These are phyloP conservation scores for Asbolus verrucosus DNA, from an alignment of 1,140 invertebrate genomes.

Conservation along the genomic window DNA sequence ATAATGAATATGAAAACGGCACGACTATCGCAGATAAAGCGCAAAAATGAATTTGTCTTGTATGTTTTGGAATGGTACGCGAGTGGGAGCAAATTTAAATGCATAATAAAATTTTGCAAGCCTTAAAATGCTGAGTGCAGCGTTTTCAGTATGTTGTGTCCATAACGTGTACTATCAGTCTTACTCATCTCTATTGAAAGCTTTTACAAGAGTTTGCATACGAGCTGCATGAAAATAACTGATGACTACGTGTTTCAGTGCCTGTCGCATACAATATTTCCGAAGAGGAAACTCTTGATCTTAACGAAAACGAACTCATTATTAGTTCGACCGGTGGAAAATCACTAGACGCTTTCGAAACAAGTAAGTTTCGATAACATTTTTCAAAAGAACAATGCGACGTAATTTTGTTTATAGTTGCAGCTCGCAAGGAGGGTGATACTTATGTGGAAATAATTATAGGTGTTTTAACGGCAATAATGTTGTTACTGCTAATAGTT, in stretches of 20 bases:
- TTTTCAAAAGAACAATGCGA: not conserved
- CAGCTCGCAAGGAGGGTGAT: conserved; percentile 71
- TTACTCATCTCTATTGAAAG: conserved; percentile 47
- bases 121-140: conserved; percentile 11
- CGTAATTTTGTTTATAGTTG: conserved; percentile 67
- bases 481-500: conserved; percentile 74
- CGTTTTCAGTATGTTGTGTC: conserved; percentile 25
- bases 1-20: too few relatives aligned
- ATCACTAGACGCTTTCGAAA: conserved; percentile 70
- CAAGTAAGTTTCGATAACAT: conserved; percentile 66
- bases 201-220: conserved; percentile 45
- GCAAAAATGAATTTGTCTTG: too few relatives aligned
- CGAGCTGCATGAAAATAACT: conserved; percentile 42
- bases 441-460: conserved; percentile 79
- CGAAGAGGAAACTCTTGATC: conserved; percentile 69
- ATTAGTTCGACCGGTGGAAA: conserved; percentile 70
- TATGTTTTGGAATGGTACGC: too few relatives aligned
- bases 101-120: conserved; percentile 29
- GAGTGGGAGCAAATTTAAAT: not conserved
- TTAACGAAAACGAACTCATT: conserved; percentile 68
- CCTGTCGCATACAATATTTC: conserved; percentile 72
- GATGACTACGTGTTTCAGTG: conserved; percentile 63
- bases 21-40: too few relatives aligned
- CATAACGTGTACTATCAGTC: conserved; percentile 50
- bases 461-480: conserved; percentile 78